Evolutionary conservation across 2,888 invertebrate genomes (phyloP).

Genomic region (Eremobia ochroleuca): DNA sequence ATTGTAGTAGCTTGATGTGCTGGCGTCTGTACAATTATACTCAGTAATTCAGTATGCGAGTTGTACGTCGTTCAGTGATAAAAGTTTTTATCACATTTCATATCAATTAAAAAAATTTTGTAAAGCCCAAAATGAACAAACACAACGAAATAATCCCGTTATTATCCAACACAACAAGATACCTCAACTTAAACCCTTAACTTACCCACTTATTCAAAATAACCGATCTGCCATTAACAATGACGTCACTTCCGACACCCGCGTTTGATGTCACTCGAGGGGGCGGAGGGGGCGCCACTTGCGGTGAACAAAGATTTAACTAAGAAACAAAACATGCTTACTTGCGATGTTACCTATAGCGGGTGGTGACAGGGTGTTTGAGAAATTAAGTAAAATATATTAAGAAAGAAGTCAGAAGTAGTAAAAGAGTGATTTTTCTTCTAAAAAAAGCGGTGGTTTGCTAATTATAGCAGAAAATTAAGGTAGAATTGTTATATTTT

Average conservation of each 20-base stretch:
- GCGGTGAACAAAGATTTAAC: conserved; percentile 85
- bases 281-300: conserved; percentile 62
- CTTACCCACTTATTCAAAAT: conserved; percentile 58
- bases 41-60: neutral
- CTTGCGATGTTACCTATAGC: conserved; percentile 83
- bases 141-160: neutral
- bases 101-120: neutral
- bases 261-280: conserved; percentile 81
- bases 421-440: neutral
- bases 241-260: conserved; percentile 75
- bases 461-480: neutral
- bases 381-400: neutral
- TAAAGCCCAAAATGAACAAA: neutral
- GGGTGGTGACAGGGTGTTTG: conserved; percentile 72
- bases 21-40: too few species aligned
- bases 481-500: neutral
- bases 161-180: conserved; percentile 21
- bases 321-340: conserved; percentile 87
- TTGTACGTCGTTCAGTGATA: neutral
- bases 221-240: conserved; percentile 71
- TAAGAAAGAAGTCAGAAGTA: neutral
- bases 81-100: neutral
- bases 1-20: too few species aligned
- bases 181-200: conserved; percentile 37
- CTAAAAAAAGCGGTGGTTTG: neutral